These are phyloP conservation scores for Epinotia ramella DNA, from an alignment of 2,888 invertebrate species.

Conservation along the genomic window DNA sequence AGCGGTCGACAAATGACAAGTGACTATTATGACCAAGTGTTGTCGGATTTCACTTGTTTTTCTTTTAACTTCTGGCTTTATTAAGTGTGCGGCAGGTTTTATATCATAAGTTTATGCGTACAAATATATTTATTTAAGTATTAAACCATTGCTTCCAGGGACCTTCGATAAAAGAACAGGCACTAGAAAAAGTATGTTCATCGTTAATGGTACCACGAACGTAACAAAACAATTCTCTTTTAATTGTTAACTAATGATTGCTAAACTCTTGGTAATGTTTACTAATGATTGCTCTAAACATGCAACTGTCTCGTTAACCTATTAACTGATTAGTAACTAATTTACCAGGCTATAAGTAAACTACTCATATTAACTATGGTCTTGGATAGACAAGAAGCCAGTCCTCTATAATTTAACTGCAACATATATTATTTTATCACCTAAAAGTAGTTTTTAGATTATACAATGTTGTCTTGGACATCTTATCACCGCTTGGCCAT, in stretches of 20 bases:
- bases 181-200: conserved; percentile 71
- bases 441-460: no score
- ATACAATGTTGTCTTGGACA: no score
- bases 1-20: no score
- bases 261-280: conserved; percentile 8
- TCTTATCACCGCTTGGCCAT: no score
- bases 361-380: neutral
- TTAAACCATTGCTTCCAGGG: conserved; percentile 56
- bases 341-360: neutral
- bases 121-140: conserved; percentile 15
- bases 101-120: no score
- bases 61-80: neutral
- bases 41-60: no score
- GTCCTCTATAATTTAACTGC: no score
- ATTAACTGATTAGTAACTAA: conserved; percentile 1
- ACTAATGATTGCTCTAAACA: conserved; percentile 6
- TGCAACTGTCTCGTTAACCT: neutral
- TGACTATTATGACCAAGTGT: no score
- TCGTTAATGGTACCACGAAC: conserved; percentile 38
- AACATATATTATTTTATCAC: no score
- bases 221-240: conserved; percentile 26
- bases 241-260: conserved; percentile 33
- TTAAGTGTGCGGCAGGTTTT: neutral
- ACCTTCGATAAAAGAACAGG: conserved; percentile 67
- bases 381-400: neutral